A percentile compares a stretch with the other conserved stretches of the same genome.
phyloP scores from a whole-genome alignment of 2,888 invertebrate genomes.

The Brenthis daphne region DNA sequence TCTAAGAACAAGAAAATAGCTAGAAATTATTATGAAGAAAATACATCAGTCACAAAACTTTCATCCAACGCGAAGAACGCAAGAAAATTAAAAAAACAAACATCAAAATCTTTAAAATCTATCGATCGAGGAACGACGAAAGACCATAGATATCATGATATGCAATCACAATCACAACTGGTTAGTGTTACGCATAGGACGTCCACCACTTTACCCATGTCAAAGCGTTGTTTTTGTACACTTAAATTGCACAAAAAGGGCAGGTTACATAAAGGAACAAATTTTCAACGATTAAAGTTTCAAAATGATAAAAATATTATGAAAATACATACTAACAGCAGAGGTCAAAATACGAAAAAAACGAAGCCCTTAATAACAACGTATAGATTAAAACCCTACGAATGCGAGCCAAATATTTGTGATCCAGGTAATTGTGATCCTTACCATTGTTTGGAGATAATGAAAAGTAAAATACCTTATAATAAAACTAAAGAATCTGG shows the following conservation, averaged over 20 bases:
- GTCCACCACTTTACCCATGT: conserved; percentile 34
- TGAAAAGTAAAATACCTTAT: conserved; percentile 39
- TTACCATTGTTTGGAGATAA: conserved; percentile 46
- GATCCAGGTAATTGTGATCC: conserved; percentile 48
- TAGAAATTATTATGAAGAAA: conserved; percentile 2
- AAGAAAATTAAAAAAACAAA: not conserved
- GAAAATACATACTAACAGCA: conserved; percentile 30
- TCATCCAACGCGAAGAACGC: conserved; percentile 8
- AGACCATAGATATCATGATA: conserved; percentile 28
- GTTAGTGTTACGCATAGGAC: conserved; percentile 32
- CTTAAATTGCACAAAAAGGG: conserved; percentile 44
- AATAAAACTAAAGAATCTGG: conserved; percentile 26
- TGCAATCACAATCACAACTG: conserved; percentile 21
- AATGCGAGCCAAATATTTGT: conserved; percentile 50
- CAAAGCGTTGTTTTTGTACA: conserved; percentile 53
- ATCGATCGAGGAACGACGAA: conserved; percentile 25
- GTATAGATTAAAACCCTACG: conserved; percentile 41
- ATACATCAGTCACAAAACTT: not conserved
- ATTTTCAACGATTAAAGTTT: not conserved
- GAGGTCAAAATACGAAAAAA: conserved; percentile 41
- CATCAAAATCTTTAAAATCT: conserved; percentile 14
- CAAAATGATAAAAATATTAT: conserved; percentile 1
- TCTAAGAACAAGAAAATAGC: conserved; percentile 32
- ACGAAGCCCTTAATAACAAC: conserved; percentile 19
- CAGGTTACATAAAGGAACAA: conserved; percentile 30